Evolutionary conservation across 2,797 vertebrate genomes (phyloP).

Genomic region (Siniperca scherzeri): DNA sequence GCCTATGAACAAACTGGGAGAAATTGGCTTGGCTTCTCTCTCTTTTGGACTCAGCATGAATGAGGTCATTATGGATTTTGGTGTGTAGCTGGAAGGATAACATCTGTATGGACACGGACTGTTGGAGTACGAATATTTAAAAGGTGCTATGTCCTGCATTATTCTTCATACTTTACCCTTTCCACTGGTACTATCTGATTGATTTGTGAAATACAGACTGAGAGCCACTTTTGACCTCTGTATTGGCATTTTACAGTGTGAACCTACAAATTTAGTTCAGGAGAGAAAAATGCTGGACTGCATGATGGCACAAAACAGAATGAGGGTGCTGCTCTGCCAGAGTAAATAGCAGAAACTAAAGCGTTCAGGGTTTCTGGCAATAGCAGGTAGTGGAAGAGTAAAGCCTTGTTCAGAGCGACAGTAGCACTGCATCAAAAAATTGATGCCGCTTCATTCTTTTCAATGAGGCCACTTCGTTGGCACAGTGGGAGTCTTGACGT

Average conservation of each 20-base stretch:
- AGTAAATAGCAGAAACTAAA: conserved; percentile 13
- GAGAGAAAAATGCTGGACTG: background rate
- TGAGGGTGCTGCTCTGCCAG: background rate
- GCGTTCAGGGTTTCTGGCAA: background rate
- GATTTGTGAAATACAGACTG: background rate
- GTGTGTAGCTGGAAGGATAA: conserved; percentile 55
- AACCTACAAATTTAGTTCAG: background rate
- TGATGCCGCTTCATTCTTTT: background rate
- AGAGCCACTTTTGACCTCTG: background rate
- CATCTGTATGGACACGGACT: conserved; percentile 61
- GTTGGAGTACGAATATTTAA: conserved; percentile 37
- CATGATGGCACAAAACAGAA: background rate
- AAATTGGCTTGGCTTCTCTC: conserved; percentile 48
- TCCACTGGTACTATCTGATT: background rate
- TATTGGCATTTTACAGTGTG: background rate
- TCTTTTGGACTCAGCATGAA: conserved; percentile 59
- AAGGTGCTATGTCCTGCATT: background rate
- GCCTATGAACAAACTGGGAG: conserved; percentile 69
- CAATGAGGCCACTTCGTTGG: background rate
- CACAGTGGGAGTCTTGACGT: background rate
- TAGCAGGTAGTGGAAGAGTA: background rate
- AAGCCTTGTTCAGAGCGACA: background rate
- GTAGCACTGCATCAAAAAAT: background rate
- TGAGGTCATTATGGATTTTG: conserved; percentile 70
- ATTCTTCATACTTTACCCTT: background rate